Evolutionary conservation across 2,113 vertebrate species (phyloP).

Genomic region (Corydoras maculifer): DNA sequence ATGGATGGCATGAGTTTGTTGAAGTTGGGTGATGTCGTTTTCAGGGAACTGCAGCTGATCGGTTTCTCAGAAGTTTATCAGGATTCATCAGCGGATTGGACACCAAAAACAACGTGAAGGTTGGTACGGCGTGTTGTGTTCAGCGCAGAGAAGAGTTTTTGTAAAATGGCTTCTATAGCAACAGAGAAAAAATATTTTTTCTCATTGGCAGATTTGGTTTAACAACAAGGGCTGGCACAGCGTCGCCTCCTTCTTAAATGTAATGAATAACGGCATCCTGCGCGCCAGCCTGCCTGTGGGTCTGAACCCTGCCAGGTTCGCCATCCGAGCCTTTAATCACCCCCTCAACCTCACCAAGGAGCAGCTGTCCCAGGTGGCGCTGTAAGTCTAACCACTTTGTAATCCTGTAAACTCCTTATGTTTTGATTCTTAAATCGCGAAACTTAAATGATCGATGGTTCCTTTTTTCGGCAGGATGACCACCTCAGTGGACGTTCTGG

Average conservation of each 20-base stretch:
- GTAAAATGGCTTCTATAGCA: not conserved
- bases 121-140: constrained; percentile 41
- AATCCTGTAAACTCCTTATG: too few species aligned
- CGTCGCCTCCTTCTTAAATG: constrained; percentile 86
- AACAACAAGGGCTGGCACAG: constrained; percentile 99
- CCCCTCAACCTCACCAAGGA: constrained; percentile 96
- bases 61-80: constrained; percentile 82
- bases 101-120: constrained; percentile 92
- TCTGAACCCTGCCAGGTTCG: constrained; percentile 75
- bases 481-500: constrained; percentile 90
- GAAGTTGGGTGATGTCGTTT: not conserved
- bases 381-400: constrained; percentile 72
- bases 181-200: not conserved
- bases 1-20: not conserved
- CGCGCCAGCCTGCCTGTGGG: constrained; percentile 75
- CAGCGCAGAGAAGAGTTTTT: too few species aligned
- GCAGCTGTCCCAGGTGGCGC: constrained; percentile 91
- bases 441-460: not conserved
- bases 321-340: constrained; percentile 89
- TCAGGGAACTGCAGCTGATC: constrained; percentile 82
- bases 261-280: constrained; percentile 93
- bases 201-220: constrained; percentile 85
- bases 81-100: constrained; percentile 85
- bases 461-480: constrained; percentile 76
- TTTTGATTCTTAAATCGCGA: too few species aligned